Conservation (phyloP, 1,140 invertebrate genomes). For the Drosophila busckii region DNA sequence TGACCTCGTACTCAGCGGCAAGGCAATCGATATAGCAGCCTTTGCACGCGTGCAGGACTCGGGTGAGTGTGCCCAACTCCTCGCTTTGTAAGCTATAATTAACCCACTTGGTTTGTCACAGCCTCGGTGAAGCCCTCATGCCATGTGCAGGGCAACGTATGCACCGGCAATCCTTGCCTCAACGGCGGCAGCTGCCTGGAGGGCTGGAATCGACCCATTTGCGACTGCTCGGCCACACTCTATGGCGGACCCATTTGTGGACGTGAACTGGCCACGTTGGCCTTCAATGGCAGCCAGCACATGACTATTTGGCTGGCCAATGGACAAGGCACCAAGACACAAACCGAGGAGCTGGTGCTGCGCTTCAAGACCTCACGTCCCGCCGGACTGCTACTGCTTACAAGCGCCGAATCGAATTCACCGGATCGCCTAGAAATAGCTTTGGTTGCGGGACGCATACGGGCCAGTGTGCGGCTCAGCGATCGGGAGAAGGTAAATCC, state of each 20-base stretch:
- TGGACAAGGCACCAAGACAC: constrained; percentile 89
- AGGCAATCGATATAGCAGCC: constrained; percentile 92
- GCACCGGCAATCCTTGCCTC: constrained; percentile 88
- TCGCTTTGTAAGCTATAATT: constrained; percentile 3
- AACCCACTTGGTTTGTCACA: constrained; percentile 79
- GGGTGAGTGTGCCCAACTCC: constrained; percentile 80
- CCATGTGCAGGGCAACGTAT: constrained; percentile 89
- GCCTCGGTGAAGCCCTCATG: constrained; percentile 92
- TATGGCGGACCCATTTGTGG: constrained; percentile 96
- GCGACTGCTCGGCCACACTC: constrained; percentile 94
- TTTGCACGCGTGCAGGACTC: constrained; percentile 94
- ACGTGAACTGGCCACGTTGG: constrained; percentile 92
- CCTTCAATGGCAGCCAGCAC: constrained; percentile 93
- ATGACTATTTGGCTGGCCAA: constrained; percentile 85
- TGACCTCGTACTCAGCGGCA: constrained; percentile 95
- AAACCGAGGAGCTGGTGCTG: constrained; percentile 94
- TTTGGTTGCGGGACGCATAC: constrained; percentile 88
- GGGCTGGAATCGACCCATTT: constrained; percentile 97
- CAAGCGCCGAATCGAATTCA: constrained; percentile 85
- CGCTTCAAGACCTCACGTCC: constrained; percentile 92
- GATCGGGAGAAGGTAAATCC: constrained; percentile 89
- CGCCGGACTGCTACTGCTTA: constrained; percentile 86
- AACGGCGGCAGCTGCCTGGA: constrained; percentile 94
- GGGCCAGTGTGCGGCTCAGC: constrained; percentile 89
- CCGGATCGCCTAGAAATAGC: constrained; percentile 90